Percentiles rank a stretch among this genome's conserved stretches.
phyloP scores from a whole-genome alignment of 2,797 vertebrate genomes.

The Saxicola maurus region DNA sequence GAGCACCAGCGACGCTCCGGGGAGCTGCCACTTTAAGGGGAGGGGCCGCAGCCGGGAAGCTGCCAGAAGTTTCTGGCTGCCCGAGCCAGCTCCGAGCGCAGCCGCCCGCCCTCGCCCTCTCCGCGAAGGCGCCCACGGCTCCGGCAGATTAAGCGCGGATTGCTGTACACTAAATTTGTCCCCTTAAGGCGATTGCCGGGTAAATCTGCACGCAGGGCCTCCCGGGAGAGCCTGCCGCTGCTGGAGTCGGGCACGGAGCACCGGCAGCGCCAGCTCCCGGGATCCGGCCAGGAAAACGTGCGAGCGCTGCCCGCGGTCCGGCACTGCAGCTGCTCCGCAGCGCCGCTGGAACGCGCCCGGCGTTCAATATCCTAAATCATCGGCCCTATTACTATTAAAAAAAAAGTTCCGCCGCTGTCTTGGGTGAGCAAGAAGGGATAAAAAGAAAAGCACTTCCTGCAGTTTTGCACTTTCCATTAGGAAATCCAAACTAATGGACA shows the following conservation, averaged over 20 bases:
- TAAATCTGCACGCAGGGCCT: background rate
- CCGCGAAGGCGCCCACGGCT: background rate
- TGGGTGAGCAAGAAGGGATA: background rate
- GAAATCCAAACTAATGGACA: background rate
- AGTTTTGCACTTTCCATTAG: background rate
- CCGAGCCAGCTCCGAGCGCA: background rate
- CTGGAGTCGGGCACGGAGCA: background rate
- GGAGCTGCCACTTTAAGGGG: constrained; percentile 2
- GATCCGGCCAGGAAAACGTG: background rate
- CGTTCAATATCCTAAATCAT: rapidly evolving
- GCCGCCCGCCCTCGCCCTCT: background rate
- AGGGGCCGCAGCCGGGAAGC: background rate
- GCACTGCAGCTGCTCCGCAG: background rate
- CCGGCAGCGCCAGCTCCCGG: background rate
- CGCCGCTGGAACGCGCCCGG: background rate
- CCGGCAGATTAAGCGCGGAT: background rate
- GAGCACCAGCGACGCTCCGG: rapidly evolving
- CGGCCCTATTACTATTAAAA: background rate
- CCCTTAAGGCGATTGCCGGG: constrained; percentile 28
- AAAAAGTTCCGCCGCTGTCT: background rate
- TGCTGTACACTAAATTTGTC: constrained; percentile 4
- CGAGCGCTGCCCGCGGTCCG: background rate
- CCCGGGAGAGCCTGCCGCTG: background rate
- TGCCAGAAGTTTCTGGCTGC: constrained; percentile 45
- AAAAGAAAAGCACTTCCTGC: background rate